These are phyloP conservation scores for Eidolon dupreanum DNA, from an alignment of 2,797 vertebrate genomes.

Conservation along the genomic window DNA sequence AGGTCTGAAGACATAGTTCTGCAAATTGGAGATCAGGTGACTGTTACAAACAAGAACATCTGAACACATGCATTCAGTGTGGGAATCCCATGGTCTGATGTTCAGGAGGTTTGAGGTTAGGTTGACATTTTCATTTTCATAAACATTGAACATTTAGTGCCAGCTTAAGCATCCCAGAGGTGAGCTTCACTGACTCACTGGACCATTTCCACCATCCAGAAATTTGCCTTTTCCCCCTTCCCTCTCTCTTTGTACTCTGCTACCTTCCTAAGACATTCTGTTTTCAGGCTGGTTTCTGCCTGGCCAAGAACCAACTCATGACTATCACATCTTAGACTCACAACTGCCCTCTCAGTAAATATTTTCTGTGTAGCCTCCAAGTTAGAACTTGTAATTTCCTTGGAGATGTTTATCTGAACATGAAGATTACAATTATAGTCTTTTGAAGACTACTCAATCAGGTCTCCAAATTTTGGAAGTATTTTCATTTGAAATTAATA, in stretches of 20 bases:
- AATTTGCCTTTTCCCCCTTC: background rate
- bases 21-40: background rate
- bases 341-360: background rate
- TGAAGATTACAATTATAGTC: background rate
- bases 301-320: background rate
- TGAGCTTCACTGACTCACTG: background rate
- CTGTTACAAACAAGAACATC: background rate
- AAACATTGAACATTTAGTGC: background rate
- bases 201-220: background rate
- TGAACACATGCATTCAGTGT: background rate
- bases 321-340: background rate
- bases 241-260: background rate
- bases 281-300: background rate
- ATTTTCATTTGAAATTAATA: constrained; percentile 35
- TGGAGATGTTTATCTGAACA: background rate
- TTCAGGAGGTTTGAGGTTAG: background rate
- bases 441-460: background rate
- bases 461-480: background rate
- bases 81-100: background rate
- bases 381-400: background rate
- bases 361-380: constrained; percentile 8
- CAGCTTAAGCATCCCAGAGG: background rate
- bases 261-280: background rate
- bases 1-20: background rate
- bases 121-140: background rate